Base-by-base conservation (phyloP, 2,113 vertebrate genomes). In the Pseudorectes ferrugineus region DNA sequence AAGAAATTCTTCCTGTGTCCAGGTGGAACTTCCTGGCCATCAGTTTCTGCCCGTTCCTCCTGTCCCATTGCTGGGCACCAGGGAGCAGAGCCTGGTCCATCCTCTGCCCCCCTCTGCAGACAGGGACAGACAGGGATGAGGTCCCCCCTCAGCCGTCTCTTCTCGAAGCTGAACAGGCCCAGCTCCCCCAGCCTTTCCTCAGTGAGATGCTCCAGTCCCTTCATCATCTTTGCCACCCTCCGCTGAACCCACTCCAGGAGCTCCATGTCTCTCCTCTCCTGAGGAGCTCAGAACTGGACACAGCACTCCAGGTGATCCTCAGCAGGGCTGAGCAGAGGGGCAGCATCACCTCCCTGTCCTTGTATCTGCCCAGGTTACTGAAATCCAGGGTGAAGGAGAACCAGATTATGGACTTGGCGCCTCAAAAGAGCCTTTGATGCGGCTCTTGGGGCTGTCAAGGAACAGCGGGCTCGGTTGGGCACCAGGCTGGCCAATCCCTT, bases 241-340 rank as follows among this genome's bases (percentile, higher is more conserved):
- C 2, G 0, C 36, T 57, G 66, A 3, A 10, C 1, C 21, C 0
- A 0, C 35, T 26, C 21, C 42, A 57, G 31, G 21, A 42, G 58
- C 58, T 88, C 51, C 43, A 1, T 9, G 26, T 80, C 31, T 23
- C 3, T 43, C 18, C n/a, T 51, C 28, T 38, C 4, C 86, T 12
- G 77, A 67, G 28, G 61, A 24, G n/a, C 38, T 13, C 45, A 6
- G 5, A 17, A 1, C 36, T 12, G 68, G 38, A 1, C 68, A n/a
- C 51, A 45, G 59, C 51, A 14, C 33, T 58, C 12, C 76, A 38
- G 67, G 15, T 5, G 33, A 74, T 51, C 19, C 59, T 52, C 86
- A 43, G 9, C 35, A 25, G 77, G 23, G 59, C 45, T 74, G 28
- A 67, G 66, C 29, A 71, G 31, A 42, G 52, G 16, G 16, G 3